Evolutionary conservation across 2,113 vertebrate species (phyloP), one percentile per base, ranked within the genome.

Genomic region (Pungitius pungitius): DNA sequence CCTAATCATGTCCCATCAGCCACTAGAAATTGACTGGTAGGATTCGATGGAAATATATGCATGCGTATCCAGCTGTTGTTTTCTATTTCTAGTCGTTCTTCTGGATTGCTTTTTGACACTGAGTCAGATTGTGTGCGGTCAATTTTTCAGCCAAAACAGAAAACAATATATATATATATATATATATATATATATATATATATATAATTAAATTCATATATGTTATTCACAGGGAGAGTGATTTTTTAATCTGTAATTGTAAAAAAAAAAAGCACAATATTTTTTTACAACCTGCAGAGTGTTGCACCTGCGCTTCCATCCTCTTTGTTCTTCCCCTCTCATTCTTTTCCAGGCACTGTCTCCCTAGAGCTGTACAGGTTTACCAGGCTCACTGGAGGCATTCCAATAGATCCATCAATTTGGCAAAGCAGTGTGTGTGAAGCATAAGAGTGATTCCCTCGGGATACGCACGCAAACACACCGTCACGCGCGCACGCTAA

Each of bases 351-450:
- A 69, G 69, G 27, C 59, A 33, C 67, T 67, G 74, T 85, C 84
- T 88, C 69, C 69, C 72, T 55, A 52, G 83, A 88, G 76, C 79
- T 69, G 73, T 72, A 66, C 81, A 84, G 72, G 86, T 87, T 91
- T 89, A 54, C 84, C 83, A 85, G 86, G 80, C 89, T 88, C 88
- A 87, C 88, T 87, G 80, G 82, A 92, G 85, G 89, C 85, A 89
- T 92, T 90, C 90, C 89, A 90, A 90, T 90, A 85, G 90, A 90
- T 92, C 87, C 84, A 89, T 92, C 90, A 92, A 87, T 90, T 89
- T 89, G 77, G 88, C 85, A 88, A 89, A 91, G 88, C 87, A 85
- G 87, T 78, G 83, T 75, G 83, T 88, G 87, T 90, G 88, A 90
- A 90, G 87, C 85, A 85, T 84, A 75, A 72, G 84, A 85, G 85